Base-by-base conservation (phyloP, 2,888 invertebrate genomes). In the Agrilus biguttatus region DNA sequence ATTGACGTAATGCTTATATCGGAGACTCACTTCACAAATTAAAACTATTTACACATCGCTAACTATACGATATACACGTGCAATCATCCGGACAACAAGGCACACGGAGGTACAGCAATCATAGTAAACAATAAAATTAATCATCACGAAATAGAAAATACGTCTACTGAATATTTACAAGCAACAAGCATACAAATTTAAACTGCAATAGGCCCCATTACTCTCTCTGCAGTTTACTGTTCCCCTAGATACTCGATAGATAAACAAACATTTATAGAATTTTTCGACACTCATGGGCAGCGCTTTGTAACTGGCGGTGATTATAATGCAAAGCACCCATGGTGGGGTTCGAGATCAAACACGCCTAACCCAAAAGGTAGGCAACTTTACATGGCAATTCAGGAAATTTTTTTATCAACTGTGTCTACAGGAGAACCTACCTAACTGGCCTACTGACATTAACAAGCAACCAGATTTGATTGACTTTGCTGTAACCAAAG, bases 81-180 rank as follows among this genome's bases (percentile, higher is more conserved):
- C 14, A 49, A 45, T 28, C 47, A 50, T 36, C 51, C 49, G 33
- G 45, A 43, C 21, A 40, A 40, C 19, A 49, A 37, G 33, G 48
- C 48, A n/a, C 33, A 44, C 14, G 37, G 44, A 6, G 44, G 40
- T 34, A 36, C 19, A 33, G 41, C 33, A 8, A 5, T 43, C 6
- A 39, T 36, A 33, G 34, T 43, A 32, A n/a, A 14, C n/a, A 33
- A 19, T 21, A 43, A 17, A 13, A 41, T 44, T 7, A 37, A 40
- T 28, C 36, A 44, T 38, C 35, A 37, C 28, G 38, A 37, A 34
- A 4, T 38, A 7, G 39, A 21, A 39, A 40, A 37, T 35, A 39
- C 23, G 14, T 23, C 21, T 35, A n/a, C 42, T 35, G 41, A 39
- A 43, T 21, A 41, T 40, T 17, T 40, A 36, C 36, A 39, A 37